Evolutionary conservation across 2,888 invertebrate species (phyloP).

Genomic region (Palloptera scutellata): DNA sequence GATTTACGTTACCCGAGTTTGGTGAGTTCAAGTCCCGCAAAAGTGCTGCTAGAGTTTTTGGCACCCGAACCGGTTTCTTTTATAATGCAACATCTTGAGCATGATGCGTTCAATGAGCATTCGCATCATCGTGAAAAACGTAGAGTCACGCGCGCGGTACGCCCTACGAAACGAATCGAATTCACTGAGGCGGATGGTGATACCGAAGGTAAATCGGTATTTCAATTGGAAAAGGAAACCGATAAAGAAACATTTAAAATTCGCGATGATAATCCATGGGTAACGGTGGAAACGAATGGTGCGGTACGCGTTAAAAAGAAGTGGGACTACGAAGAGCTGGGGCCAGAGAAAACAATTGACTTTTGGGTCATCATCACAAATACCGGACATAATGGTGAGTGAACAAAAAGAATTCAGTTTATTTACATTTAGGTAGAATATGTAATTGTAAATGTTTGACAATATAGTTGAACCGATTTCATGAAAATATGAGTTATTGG

Average conservation of each 20-base stretch:
- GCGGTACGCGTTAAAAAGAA: constrained; percentile 93
- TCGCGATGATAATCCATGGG: constrained; percentile 93
- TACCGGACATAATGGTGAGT: constrained; percentile 86
- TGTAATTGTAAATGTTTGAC: not conserved
- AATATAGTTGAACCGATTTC: too few species aligned
- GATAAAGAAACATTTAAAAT: constrained; percentile 93
- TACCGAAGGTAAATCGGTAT: constrained; percentile 85
- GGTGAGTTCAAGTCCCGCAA: constrained; percentile 75
- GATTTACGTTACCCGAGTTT: constrained; percentile 80
- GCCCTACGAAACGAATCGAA: constrained; percentile 92
- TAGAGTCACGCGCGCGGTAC: constrained; percentile 86
- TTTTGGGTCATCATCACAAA: constrained; percentile 96
- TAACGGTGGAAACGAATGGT: constrained; percentile 89
- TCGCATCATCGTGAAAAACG: constrained; percentile 76
- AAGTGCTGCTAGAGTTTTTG: constrained; percentile 79
- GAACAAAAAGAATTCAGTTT: not conserved
- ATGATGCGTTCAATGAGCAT: constrained; percentile 64
- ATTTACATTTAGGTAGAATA: not conserved
- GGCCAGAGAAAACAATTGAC: constrained; percentile 93
- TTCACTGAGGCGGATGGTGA: constrained; percentile 92
- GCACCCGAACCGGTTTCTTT: constrained; percentile 69
- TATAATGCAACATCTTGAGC: constrained; percentile 68
- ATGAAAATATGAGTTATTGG: too few species aligned
- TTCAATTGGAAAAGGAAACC: constrained; percentile 89
- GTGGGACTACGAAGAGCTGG: constrained; percentile 96